Evolutionary conservation across 1,140 invertebrate genomes (phyloP).

Genomic region (Cecropterus lyciades): DNA sequence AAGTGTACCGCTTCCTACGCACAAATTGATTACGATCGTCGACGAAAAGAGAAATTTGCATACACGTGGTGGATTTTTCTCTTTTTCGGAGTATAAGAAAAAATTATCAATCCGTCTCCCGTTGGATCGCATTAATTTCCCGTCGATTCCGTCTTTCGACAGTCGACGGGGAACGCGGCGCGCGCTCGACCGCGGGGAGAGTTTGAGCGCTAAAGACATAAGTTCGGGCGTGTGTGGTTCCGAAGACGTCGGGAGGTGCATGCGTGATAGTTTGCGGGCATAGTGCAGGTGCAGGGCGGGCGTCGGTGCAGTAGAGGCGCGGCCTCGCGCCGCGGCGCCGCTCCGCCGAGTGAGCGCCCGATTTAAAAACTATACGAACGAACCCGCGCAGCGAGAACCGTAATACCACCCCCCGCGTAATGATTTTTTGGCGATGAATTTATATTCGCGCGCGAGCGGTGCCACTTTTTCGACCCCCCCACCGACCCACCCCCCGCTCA

Average conservation of each 20-base stretch:
- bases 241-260: constrained; percentile 51
- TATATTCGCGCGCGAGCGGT: constrained; percentile 84
- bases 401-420: constrained; percentile 85
- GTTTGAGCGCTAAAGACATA: not conserved
- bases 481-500: constrained; percentile 73
- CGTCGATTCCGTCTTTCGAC: constrained; percentile 37
- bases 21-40: constrained; percentile 82
- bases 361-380: constrained; percentile 82
- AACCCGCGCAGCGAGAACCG: constrained; percentile 77
- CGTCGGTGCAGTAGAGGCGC: constrained; percentile 53
- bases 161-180: constrained; percentile 10
- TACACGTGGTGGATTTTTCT: constrained; percentile 55
- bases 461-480: constrained; percentile 80
- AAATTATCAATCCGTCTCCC: constrained; percentile 52
- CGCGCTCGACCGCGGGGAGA: not conserved
- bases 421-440: constrained; percentile 86
- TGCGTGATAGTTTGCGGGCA: constrained; percentile 65
- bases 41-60: constrained; percentile 71
- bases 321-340: constrained; percentile 65
- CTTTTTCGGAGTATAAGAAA: constrained; percentile 44
- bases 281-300: constrained; percentile 45
- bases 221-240: constrained; percentile 24
- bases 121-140: constrained; percentile 47
- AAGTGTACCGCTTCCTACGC: constrained; percentile 73
- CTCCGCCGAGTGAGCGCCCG: constrained; percentile 72